A percentile compares a stretch with the other conserved stretches of the same genome.
These are phyloP conservation scores for Heterodera schachtii DNA, from an alignment of 1,140 invertebrate genomes.

Conservation along the genomic window DNA sequence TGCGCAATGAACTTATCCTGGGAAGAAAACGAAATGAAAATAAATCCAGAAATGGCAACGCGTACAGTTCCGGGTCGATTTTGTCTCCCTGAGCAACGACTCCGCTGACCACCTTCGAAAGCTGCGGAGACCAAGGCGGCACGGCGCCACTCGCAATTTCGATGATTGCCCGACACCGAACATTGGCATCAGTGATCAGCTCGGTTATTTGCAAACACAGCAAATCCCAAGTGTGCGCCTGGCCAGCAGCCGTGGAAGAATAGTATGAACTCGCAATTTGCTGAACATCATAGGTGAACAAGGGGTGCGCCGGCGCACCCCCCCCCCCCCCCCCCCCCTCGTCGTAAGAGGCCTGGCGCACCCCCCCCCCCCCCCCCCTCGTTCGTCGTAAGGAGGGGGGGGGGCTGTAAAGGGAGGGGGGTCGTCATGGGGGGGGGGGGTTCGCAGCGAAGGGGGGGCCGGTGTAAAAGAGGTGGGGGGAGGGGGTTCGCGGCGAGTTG, in stretches of 20 bases:
- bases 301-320: too few relatives aligned
- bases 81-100: slow-evolving; percentile 25
- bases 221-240: slow-evolving; percentile 32
- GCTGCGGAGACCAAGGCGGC: slow-evolving; percentile 35
- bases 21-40: not conserved
- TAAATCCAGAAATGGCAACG: not conserved
- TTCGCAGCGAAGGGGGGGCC: too few relatives aligned
- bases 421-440: too few relatives aligned
- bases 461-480: too few relatives aligned
- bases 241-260: slow-evolving; percentile 1
- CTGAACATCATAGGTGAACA: too few relatives aligned
- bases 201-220: slow-evolving; percentile 37
- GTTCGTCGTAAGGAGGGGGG: too few relatives aligned
- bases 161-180: slow-evolving; percentile 31
- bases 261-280: slow-evolving; percentile 24
- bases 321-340: too few relatives aligned
- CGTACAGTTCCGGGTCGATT: slow-evolving; percentile 33
- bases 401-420: too few relatives aligned
- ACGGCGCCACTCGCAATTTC: slow-evolving; percentile 33
- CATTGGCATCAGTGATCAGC: slow-evolving; percentile 29
- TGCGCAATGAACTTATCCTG: slow-evolving; percentile 23
- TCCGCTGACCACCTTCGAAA: slow-evolving; percentile 19
- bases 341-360: too few relatives aligned
- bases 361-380: too few relatives aligned
- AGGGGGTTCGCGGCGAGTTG: too few relatives aligned